These are phyloP conservation scores for Rynchops niger DNA, from an alignment of 2,113 vertebrate species.

Conservation along the genomic window DNA sequence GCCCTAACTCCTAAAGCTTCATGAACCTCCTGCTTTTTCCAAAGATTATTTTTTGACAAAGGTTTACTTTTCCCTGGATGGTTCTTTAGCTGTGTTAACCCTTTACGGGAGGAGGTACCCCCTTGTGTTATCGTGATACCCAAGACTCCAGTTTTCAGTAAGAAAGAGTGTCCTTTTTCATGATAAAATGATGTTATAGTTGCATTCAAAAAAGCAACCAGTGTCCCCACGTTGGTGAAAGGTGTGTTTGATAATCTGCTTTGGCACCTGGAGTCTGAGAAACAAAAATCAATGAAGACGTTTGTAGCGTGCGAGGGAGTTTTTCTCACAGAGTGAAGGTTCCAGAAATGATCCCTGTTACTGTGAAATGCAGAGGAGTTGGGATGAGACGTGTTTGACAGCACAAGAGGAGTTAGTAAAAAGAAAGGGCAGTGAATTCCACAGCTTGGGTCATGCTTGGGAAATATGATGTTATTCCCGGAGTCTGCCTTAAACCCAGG, in stretches of 20 bases:
- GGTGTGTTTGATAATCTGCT: not conserved
- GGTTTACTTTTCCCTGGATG: not conserved
- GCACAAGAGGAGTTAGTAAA: fast-evolving
- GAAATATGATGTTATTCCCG: not conserved
- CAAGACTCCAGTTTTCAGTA: not conserved
- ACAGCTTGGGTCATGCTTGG: not conserved
- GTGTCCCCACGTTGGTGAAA: not conserved
- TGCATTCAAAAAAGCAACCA: too few species aligned
- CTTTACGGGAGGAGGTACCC: not conserved
- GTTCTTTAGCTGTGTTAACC: not conserved
- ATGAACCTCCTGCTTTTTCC: not conserved
- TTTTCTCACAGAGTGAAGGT: fast-evolving
- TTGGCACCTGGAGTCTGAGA: not conserved
- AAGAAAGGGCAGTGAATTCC: not conserved
- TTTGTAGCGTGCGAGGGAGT: fast-evolving
- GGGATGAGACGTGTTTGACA: too few species aligned
- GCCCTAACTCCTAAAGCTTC: not conserved
- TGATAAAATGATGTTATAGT: not conserved
- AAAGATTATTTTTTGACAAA: not conserved
- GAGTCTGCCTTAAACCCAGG: not conserved
- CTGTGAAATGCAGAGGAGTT: fast-evolving
- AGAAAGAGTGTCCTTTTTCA: not conserved
- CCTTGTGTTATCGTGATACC: fast-evolving
- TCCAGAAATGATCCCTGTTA: not conserved
- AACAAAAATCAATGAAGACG: not conserved